phyloP scores from a whole-genome alignment of 92 coral and sea anemone genomes.

The Epizoanthus stellaris region DNA sequence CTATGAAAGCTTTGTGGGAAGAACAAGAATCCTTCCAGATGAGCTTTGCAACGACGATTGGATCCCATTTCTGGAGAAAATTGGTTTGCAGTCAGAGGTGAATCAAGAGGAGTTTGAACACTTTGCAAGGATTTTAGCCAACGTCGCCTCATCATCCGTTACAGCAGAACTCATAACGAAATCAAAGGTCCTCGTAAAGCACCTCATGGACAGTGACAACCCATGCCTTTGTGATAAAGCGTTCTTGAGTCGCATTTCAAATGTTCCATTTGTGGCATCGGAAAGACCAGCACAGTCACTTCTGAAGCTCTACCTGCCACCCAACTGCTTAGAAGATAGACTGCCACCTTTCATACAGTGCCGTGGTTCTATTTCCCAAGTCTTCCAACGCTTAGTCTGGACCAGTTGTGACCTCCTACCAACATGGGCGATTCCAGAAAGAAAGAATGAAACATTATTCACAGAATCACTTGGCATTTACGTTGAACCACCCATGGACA shows the following conservation, averaged over 20 bases:
- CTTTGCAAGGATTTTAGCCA: slow-evolving; percentile 34
- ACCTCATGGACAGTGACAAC: slow-evolving; percentile 20
- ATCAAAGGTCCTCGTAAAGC: slow-evolving; percentile 24
- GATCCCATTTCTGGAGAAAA: slow-evolving; percentile 33
- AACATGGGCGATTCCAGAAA: slow-evolving; percentile 1
- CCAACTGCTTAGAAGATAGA: neutral
- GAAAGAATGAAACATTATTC: too few species aligned
- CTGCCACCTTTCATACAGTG: slow-evolving; percentile 17
- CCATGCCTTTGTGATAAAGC: slow-evolving; percentile 7
- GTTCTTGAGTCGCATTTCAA: slow-evolving; percentile 44
- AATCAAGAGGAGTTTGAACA: slow-evolving; percentile 21
- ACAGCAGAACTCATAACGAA: neutral
- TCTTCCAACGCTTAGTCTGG: slow-evolving; percentile 36
- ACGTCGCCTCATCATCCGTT: neutral
- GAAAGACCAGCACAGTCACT: slow-evolving; percentile 16
- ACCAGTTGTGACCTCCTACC: slow-evolving; percentile 52
- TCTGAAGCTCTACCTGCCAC: slow-evolving; percentile 25
- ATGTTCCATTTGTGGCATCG: slow-evolving; percentile 48
- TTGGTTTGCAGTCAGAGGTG: slow-evolving; percentile 48
- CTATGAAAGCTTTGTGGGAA: slow-evolving; percentile 24
- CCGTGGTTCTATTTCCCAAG: slow-evolving; percentile 32
- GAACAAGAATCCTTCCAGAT: slow-evolving; percentile 38
- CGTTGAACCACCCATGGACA: slow-evolving; percentile 54
- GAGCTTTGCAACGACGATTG: slow-evolving; percentile 30
- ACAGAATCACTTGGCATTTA: slow-evolving; percentile 39